Percentiles rank a stretch among this genome's conserved stretches.
Conservation (phyloP, 2,888 invertebrate species). For the Polydrusus pterygomalis region DNA sequence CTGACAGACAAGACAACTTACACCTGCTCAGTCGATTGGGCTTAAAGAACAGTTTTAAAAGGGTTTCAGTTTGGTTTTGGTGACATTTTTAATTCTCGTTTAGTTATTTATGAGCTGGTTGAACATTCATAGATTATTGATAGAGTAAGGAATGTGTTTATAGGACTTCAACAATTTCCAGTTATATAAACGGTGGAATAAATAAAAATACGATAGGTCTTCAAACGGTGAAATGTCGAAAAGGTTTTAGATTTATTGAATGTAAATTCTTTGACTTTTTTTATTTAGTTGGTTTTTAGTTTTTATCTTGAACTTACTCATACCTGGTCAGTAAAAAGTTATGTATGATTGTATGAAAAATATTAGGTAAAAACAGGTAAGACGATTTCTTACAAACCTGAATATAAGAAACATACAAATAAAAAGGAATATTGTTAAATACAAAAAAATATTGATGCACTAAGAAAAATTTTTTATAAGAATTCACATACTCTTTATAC, state of each 20-base stretch:
- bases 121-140: slow-evolving; percentile 34
- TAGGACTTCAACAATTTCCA: slow-evolving; percentile 31
- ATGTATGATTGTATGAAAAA: too few relatives aligned
- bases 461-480: too few relatives aligned
- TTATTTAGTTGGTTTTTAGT: neutral
- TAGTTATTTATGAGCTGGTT: slow-evolving; percentile 31
- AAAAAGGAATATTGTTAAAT: too few relatives aligned
- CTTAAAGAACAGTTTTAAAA: slow-evolving; percentile 35
- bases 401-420: too few relatives aligned
- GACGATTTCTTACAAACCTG: too few relatives aligned
- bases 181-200: slow-evolving; percentile 30
- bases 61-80: slow-evolving; percentile 28
- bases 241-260: slow-evolving; percentile 6
- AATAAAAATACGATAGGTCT: slow-evolving; percentile 33
- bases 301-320: neutral
- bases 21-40: slow-evolving; percentile 13
- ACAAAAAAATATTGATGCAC: too few relatives aligned
- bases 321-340: too few relatives aligned
- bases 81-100: slow-evolving; percentile 33
- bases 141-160: slow-evolving; percentile 45
- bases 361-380: too few relatives aligned
- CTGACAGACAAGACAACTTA: slow-evolving; percentile 19
- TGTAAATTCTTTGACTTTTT: neutral
- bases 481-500: too few relatives aligned
- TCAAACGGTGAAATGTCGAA: slow-evolving; percentile 24